Conservation (phyloP, 2,797 vertebrate genomes). For the Euthynnus affinis region DNA sequence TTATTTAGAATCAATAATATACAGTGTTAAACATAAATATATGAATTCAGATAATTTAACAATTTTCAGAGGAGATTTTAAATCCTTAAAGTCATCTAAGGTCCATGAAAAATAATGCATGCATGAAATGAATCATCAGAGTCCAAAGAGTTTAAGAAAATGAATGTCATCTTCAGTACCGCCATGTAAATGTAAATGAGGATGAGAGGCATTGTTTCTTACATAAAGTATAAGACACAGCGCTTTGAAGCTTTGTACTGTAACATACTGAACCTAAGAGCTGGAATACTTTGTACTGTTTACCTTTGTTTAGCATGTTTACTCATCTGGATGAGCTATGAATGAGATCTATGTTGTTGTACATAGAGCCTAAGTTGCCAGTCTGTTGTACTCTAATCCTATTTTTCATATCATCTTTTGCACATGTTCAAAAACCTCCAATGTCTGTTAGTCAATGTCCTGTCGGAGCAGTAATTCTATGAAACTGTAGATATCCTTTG, state of each 20-base stretch:
- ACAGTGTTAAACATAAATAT: not conserved
- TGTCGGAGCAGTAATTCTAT: not conserved
- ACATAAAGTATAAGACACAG: not conserved
- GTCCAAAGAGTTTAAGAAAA: not conserved
- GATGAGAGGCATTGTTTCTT: not conserved
- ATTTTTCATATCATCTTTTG: not conserved
- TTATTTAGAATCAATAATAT: not conserved
- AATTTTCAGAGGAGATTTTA: not conserved
- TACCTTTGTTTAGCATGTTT: not conserved
- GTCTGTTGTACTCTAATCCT: not conserved
- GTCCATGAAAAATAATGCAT: not conserved
- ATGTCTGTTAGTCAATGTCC: not conserved
- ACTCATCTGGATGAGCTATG: not conserved
- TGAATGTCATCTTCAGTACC: not conserved
- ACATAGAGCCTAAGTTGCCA: not conserved
- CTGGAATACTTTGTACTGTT: not conserved
- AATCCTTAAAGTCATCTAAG: not conserved
- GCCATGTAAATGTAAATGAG: not conserved
- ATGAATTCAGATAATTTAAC: not conserved
- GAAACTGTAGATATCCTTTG: not conserved
- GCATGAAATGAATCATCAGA: conserved; percentile 1
- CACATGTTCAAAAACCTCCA: not conserved
- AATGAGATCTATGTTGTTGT: not conserved
- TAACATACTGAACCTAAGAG: not conserved
- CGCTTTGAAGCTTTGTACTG: not conserved